Base-by-base conservation (phyloP, 64 coral and sea anemone species). In the Dendrophyllia cribrosa region DNA sequence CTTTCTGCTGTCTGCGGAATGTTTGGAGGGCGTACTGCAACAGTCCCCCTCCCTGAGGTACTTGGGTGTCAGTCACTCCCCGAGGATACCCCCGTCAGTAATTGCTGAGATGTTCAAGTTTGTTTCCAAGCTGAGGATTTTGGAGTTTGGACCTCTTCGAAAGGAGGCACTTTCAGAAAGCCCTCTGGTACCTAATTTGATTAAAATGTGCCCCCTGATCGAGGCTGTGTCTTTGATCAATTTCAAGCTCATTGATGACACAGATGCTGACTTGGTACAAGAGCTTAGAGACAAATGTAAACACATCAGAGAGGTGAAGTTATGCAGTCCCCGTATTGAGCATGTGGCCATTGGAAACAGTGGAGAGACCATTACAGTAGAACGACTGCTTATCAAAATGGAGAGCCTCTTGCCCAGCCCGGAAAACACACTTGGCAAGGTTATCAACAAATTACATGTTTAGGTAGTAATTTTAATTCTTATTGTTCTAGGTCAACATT, bases 221-320 rank as follows among this genome's bases (percentile, higher is more conserved):
- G 97, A 99, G 70, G 97, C 97, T 56, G 94, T 99, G 44, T 99
- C 97, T 7, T 88, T 99, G 43, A 99, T 99, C 63, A 99, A 99
- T 67, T 99, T 99, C 58, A 99, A 93, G 68, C 79, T 99, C 9
- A 71, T 93, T 26, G 94, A 96, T 58, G 79, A 91, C 56, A 58
- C 85, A 4, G 97, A 99, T 88, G 71, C 88, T 9, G 77, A 79
- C 13, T 85, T 96, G 60, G 72, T 99, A 1, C 91, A 91, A 70
- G 94, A 96, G 46, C 88, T 99, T 6, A 63, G 88, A 76, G 87
- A 83, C 51, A 99, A 99, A 72, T 99, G 97, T 61, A 93, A 79
- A 53, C 93, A 94, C 20, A 88, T 99, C 43, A 76, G 92, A 25
- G 97, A 99, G 58, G 94, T 99, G 24, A 99, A 99, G 51, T 47